Conservation (phyloP, 1,140 invertebrate genomes). For the Cydia amplana region DNA sequence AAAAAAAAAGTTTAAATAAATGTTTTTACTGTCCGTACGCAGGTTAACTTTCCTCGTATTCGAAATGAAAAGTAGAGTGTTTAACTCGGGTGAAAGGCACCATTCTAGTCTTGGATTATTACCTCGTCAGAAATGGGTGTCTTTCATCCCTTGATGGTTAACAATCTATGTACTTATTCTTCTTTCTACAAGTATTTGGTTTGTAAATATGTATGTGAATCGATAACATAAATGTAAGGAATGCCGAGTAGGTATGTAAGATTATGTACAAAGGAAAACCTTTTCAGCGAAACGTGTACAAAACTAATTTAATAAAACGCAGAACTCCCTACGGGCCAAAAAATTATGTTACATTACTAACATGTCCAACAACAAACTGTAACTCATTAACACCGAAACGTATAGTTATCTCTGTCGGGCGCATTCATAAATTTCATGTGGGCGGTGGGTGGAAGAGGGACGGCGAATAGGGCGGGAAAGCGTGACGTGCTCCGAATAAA, state of each 20-base stretch:
- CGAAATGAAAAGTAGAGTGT: too few relatives aligned
- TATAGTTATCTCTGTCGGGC: constrained; percentile 41
- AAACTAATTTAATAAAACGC: constrained; percentile 30
- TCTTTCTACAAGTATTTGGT: too few relatives aligned
- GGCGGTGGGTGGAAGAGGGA: constrained; percentile 39
- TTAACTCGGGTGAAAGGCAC: too few relatives aligned
- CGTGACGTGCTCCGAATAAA: constrained; percentile 49
- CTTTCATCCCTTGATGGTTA: too few relatives aligned
- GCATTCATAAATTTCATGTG: constrained; percentile 35
- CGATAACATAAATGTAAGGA: neutral
- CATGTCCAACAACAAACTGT: constrained; percentile 32
- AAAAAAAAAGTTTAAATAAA: too few relatives aligned
- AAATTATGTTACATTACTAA: constrained; percentile 29
- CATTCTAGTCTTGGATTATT: too few relatives aligned
- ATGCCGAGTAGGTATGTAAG: neutral
- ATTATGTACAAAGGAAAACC: constrained; percentile 1
- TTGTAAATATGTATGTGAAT: too few relatives aligned
- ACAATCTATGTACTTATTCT: too few relatives aligned
- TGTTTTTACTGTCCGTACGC: too few relatives aligned
- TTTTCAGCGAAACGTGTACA: neutral
- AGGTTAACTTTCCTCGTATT: too few relatives aligned
- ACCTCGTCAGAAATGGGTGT: too few relatives aligned
- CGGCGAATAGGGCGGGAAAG: constrained; percentile 42
- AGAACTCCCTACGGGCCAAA: constrained; percentile 10
- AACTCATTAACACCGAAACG: constrained; percentile 35